Base-by-base conservation (phyloP, 2,888 invertebrate species). In the Clanis bilineata region DNA sequence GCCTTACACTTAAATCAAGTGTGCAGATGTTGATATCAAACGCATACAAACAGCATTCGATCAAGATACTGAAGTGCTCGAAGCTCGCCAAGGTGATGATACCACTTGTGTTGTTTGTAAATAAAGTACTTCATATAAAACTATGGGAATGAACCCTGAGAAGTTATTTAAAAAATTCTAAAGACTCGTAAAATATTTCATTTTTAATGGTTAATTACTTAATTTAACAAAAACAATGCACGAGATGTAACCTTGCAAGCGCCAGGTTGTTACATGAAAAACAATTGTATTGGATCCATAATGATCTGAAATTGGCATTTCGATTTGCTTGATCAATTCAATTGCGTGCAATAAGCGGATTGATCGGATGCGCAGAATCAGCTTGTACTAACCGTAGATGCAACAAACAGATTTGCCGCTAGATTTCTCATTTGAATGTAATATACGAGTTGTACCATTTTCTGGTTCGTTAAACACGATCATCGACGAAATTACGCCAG, bases 251-350 rank as follows among this genome's bases (percentile, higher is more conserved):
- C 71, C 73, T 76, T 72, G 69, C 12, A n/a, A 38, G 38, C 28
- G 43, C 64, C 28, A 67, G 64, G 58, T 64, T 62, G 63, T 72
- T 75, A 72, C 67, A 62, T 67, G 66, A 74, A 74, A 64, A 62
- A 67, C 73, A 74, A 81, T 74, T 74, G 74, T 74, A 81, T 80
- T 81, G 70, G 73, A 75, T 73, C 72, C 65, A 71, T 78, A 79
- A 83, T 78, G 77, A 78, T 80, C 74, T 72, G 70, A 79, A 83
- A 84, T 83, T 83, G 83, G 75, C 82, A 81, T 82, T 83, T 75
- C 75, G 83, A 82, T 78, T 73, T 77, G 83, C 79, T 74, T 71
- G 77, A 76, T 63, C 70, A 75, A 73, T 73, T 75, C 74, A 76
- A 80, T 80, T 79, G 82, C 83, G 77, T 82, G 77, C 78, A 80